A percentile compares a stretch with the other conserved stretches of the same genome.
Evolutionary conservation across 2,797 vertebrate species (phyloP).

Genomic region (Sphaeramia orbicularis): DNA sequence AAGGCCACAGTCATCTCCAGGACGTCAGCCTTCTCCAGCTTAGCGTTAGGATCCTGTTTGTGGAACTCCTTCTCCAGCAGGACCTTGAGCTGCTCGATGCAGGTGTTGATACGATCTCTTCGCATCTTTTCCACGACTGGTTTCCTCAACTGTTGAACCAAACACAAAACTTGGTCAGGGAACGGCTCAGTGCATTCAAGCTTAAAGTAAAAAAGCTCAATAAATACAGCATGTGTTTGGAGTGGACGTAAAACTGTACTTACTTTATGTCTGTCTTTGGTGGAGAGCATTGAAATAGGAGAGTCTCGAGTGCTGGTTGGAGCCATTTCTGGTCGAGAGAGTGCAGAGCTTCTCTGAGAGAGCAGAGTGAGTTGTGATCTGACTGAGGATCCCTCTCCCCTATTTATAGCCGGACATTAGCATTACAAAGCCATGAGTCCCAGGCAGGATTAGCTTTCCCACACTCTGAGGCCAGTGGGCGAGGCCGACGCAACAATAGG

Average conservation of each 20-base stretch:
- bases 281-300: constrained; percentile 57
- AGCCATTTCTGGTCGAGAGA: constrained; percentile 49
- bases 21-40: constrained; percentile 82
- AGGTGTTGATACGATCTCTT: too few relatives aligned
- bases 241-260: constrained; percentile 37
- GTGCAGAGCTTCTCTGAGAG: constrained; percentile 54
- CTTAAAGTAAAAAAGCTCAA: background rate
- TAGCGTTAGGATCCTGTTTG: constrained; percentile 72
- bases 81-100: too few relatives aligned
- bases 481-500: constrained; percentile 70
- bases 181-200: background rate
- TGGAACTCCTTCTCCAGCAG: constrained; percentile 79
- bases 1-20: constrained; percentile 83
- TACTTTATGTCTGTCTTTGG: constrained; percentile 80
- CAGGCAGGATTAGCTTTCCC: constrained; percentile 83
- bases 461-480: constrained; percentile 86
- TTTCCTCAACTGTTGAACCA: too few relatives aligned
- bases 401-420: constrained; percentile 85
- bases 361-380: constrained; percentile 60
- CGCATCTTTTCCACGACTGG: too few relatives aligned
- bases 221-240: background rate
- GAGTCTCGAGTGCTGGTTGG: constrained; percentile 39
- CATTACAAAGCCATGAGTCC: constrained; percentile 82
- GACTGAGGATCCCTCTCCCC: constrained; percentile 45
- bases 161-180: constrained; percentile 37